Conservation (phyloP, 2,888 invertebrate species). For the Colletes collaris region DNA sequence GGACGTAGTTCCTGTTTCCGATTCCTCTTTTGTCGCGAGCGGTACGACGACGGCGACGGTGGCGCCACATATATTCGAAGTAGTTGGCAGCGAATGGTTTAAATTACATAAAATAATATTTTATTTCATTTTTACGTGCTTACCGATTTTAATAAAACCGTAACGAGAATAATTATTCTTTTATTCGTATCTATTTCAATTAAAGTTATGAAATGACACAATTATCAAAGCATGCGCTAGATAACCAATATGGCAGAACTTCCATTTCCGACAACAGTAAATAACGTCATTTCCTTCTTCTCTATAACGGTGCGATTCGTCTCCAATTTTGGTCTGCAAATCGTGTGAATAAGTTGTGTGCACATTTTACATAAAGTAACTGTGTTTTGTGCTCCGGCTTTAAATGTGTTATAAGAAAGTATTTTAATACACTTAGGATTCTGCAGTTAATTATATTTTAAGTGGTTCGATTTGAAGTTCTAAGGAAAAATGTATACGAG, state of each 20-base stretch:
- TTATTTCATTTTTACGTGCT: no score
- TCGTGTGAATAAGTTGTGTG: not conserved
- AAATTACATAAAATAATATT: no score
- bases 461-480: constrained; percentile 1
- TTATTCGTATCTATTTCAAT: not conserved
- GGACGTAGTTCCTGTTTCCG: no score
- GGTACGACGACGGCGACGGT: no score
- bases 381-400: not conserved
- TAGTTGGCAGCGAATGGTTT: no score
- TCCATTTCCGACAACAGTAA: constrained; percentile 43
- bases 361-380: not conserved
- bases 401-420: not conserved
- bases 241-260: constrained; percentile 47
- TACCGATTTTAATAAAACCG: not conserved
- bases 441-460: constrained; percentile 5
- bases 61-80: no score
- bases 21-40: no score
- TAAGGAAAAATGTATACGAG: constrained; percentile 63
- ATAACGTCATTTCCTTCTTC: constrained; percentile 64
- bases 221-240: constrained; percentile 28
- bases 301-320: constrained; percentile 23
- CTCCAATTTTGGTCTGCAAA: not conserved
- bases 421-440: not conserved
- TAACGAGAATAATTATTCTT: not conserved
- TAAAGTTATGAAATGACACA: not conserved